Conservation (phyloP, 2,888 invertebrate genomes). For the Hylaea fasciaria region DNA sequence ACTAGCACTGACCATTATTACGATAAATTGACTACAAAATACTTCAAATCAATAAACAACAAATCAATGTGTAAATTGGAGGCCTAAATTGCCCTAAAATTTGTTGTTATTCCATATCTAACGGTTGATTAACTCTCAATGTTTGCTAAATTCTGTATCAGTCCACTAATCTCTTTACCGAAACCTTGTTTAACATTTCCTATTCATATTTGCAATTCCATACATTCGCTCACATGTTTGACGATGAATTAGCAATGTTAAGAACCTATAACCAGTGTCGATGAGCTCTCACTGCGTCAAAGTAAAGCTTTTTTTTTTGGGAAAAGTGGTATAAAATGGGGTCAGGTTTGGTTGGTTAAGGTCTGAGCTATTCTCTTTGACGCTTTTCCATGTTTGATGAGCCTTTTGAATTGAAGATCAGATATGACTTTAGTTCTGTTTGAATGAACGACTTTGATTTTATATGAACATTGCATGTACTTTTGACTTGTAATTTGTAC, state of each 20-base stretch:
- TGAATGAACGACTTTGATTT: conserved; percentile 1
- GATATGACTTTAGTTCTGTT: conserved; percentile 27
- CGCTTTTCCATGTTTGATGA: conserved; percentile 41
- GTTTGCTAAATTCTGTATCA: conserved; percentile 33
- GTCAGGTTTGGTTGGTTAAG: conserved; percentile 16
- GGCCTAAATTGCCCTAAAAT: background rate
- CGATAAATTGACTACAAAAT: too few relatives aligned
- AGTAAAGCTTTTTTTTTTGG: conserved; percentile 2
- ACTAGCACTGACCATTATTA: too few relatives aligned
- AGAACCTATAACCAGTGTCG: conserved; percentile 20
- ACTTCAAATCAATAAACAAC: too few relatives aligned
- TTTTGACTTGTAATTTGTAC: too few relatives aligned
- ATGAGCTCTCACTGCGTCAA: conserved; percentile 10
- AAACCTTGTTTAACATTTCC: conserved; percentile 35
- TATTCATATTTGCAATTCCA: conserved; percentile 47
- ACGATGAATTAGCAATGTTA: conserved; percentile 45
- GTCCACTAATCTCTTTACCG: conserved; percentile 40
- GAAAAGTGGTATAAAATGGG: conserved; percentile 11
- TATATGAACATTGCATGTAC: too few relatives aligned
- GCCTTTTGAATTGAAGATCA: conserved; percentile 39
- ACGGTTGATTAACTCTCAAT: conserved; percentile 23
- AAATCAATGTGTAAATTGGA: background rate
- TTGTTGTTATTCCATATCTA: conserved; percentile 15
- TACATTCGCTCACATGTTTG: conserved; percentile 45
- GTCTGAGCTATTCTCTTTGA: conserved; percentile 50